A percentile compares a stretch with the other conserved stretches of the same genome.
Conservation (phyloP, 2,888 invertebrate genomes). For the Archips crataeganus region DNA sequence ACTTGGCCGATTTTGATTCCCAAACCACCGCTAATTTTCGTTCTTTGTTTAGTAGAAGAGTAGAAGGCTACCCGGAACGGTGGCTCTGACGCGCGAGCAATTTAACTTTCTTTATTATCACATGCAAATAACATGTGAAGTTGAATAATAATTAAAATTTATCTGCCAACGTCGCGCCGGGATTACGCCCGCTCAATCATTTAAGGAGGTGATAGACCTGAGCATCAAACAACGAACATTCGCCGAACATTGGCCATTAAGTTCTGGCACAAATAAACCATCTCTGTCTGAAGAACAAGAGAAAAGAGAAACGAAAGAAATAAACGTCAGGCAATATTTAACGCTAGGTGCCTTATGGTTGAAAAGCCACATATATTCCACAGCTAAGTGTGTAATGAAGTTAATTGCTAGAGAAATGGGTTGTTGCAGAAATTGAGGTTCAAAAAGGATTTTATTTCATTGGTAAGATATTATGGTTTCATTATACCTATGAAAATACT, state of each 20-base stretch:
- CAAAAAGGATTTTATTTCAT: too few species aligned
- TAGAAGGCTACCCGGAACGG: slow-evolving; percentile 13
- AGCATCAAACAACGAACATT: slow-evolving; percentile 1
- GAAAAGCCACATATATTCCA: too few species aligned
- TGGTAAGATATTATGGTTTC: too few species aligned
- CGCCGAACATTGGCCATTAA: neutral
- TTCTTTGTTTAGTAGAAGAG: slow-evolving; percentile 8
- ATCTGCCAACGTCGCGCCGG: slow-evolving; percentile 15
- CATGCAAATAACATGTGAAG: slow-evolving; percentile 41
- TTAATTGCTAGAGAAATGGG: too few species aligned
- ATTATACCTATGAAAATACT: too few species aligned
- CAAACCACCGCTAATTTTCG: neutral
- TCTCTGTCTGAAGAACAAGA: too few species aligned
- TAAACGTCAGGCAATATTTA: too few species aligned
- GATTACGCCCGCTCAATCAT: slow-evolving; percentile 10
- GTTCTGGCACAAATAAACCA: too few species aligned
- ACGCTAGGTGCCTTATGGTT: too few species aligned
- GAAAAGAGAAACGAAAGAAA: too few species aligned
- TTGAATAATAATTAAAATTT: slow-evolving; percentile 37
- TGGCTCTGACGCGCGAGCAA: slow-evolving; percentile 24
- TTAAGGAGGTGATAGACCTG: neutral
- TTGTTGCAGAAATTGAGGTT: too few species aligned
- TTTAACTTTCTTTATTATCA: slow-evolving; percentile 45
- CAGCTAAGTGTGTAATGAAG: too few species aligned
- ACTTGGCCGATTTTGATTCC: neutral